Percentiles rank a stretch among this genome's conserved stretches.
Conservation (phyloP, 2,113 vertebrate species). For the Myotis brandtii region DNA sequence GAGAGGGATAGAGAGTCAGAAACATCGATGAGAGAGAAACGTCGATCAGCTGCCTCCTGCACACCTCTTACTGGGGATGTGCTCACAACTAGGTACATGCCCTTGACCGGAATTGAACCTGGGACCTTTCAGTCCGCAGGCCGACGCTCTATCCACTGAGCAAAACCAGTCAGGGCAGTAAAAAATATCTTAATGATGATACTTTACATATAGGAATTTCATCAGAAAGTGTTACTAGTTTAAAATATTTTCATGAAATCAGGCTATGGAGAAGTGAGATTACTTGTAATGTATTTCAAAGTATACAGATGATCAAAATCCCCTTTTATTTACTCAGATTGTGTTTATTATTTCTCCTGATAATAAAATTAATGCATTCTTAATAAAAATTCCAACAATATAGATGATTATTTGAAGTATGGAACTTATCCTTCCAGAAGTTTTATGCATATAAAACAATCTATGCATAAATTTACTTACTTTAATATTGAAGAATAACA, state of each 20-base stretch:
- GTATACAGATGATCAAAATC: background rate
- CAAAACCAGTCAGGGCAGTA: background rate
- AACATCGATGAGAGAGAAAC: no score
- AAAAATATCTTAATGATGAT: slow-evolving; percentile 33
- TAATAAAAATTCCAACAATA: slow-evolving; percentile 23
- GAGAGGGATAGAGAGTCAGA: no score
- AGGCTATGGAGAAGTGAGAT: background rate
- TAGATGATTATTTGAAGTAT: background rate
- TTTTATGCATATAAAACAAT: slow-evolving; percentile 31
- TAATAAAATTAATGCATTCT: background rate
- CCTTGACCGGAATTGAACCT: no score
- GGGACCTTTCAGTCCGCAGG: no score
- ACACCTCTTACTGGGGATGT: no score
- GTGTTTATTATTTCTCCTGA: background rate
- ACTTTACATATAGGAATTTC: background rate
- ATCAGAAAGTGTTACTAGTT: background rate
- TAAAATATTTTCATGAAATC: slow-evolving; percentile 7
- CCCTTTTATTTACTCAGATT: background rate
- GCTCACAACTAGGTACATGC: no score
- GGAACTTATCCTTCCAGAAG: background rate
- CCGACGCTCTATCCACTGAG: no score
- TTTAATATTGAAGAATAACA: slow-evolving; percentile 39
- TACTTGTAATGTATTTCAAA: slow-evolving; percentile 46
- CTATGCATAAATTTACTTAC: slow-evolving; percentile 23
- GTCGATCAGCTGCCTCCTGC: no score